Percentiles rank a stretch among this genome's conserved stretches.
These are phyloP conservation scores for Stenodema calcarata DNA, from an alignment of 2,888 invertebrate species.

Conservation along the genomic window DNA sequence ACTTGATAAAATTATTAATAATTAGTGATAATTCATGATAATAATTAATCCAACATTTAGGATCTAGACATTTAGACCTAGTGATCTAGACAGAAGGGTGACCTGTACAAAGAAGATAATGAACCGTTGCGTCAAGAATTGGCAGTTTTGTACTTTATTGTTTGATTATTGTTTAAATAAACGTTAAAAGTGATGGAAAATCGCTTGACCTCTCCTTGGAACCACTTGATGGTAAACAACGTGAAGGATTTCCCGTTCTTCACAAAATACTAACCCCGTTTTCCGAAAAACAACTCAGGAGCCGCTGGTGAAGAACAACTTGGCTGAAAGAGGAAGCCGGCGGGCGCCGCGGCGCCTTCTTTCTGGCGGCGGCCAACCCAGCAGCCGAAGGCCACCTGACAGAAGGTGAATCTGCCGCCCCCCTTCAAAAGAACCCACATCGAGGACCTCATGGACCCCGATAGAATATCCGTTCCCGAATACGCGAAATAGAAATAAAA, in stretches of 20 bases:
- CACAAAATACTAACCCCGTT: slow-evolving; percentile 8
- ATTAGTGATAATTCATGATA: too few species aligned
- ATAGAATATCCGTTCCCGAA: neutral
- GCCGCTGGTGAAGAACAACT: neutral
- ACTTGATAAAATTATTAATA: too few species aligned
- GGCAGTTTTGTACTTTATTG: too few species aligned
- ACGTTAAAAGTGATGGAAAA: neutral
- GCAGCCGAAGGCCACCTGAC: neutral
- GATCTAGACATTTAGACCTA: too few species aligned
- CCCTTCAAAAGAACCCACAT: neutral
- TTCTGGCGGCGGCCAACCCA: neutral
- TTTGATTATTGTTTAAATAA: neutral
- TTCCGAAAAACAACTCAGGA: neutral
- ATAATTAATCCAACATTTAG: too few species aligned
- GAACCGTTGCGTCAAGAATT: too few species aligned
- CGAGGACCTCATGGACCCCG: neutral
- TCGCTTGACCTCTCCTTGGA: neutral
- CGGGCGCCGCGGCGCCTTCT: slow-evolving; percentile 4
- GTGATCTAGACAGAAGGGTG: too few species aligned
- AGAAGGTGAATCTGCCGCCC: neutral
- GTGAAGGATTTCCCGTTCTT: neutral
- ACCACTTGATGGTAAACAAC: neutral
- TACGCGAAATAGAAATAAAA: too few species aligned
- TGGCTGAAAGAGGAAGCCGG: slow-evolving; percentile 12
- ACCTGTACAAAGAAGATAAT: too few species aligned